These are phyloP conservation scores for Orthosia gracilis DNA, from an alignment of 2,888 invertebrate genomes.

Conservation along the genomic window DNA sequence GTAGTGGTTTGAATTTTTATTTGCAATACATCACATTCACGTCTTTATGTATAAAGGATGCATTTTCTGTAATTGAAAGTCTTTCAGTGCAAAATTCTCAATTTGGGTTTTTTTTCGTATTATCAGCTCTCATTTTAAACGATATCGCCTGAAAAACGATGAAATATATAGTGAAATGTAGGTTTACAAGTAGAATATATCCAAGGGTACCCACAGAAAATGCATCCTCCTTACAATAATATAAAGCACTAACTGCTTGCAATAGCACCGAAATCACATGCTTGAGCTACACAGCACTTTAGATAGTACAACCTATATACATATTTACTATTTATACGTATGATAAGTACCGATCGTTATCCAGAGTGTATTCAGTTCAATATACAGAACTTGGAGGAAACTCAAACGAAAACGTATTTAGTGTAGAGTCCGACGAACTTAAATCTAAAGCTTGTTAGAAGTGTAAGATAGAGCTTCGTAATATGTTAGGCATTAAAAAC, in stretches of 20 bases:
- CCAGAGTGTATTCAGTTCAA: slow-evolving; percentile 60
- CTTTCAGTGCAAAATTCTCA: background rate
- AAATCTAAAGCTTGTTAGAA: slow-evolving; percentile 63
- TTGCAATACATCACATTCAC: slow-evolving; percentile 72
- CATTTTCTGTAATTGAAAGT: slow-evolving; percentile 68
- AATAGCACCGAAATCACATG: slow-evolving; percentile 82
- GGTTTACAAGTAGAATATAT: background rate
- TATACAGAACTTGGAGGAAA: slow-evolving; percentile 54
- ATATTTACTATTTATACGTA: slow-evolving; percentile 58
- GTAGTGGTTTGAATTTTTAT: slow-evolving; percentile 73
- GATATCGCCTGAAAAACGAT: background rate
- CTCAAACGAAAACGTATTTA: slow-evolving; percentile 46
- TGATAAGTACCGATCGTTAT: slow-evolving; percentile 60
- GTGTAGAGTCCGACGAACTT: slow-evolving; percentile 41
- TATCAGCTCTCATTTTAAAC: background rate
- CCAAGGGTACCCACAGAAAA: slow-evolving; percentile 64
- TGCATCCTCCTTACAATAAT: slow-evolving; percentile 77
- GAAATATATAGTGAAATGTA: too few species aligned
- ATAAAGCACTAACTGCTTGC: slow-evolving; percentile 88
- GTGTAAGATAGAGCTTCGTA: slow-evolving; percentile 64
- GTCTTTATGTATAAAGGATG: slow-evolving; percentile 68
- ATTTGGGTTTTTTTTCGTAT: background rate
- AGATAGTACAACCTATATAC: slow-evolving; percentile 63
- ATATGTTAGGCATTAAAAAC: slow-evolving; percentile 53
- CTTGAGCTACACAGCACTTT: slow-evolving; percentile 82